phyloP scores from a whole-genome alignment of 2,888 invertebrate genomes.

The Volucella inflata region DNA sequence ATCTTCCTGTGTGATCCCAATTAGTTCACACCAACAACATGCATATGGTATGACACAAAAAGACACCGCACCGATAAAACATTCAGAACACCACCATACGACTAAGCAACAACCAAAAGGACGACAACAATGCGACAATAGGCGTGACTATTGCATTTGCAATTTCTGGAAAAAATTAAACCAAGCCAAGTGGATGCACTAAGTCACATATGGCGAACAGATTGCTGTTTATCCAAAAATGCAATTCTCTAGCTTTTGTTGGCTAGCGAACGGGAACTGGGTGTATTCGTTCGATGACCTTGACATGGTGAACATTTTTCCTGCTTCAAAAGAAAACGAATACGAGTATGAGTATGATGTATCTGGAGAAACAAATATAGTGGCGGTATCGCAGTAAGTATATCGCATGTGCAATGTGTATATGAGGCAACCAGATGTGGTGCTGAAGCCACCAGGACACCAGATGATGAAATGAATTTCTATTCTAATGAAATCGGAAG shows the following conservation, averaged over 20 bases:
- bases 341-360: constrained; percentile 4
- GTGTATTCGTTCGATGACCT: constrained; percentile 49
- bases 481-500: constrained; percentile 22
- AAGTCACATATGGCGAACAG: constrained; percentile 60
- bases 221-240: constrained; percentile 25
- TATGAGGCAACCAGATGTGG: constrained; percentile 55
- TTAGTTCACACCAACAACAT: constrained; percentile 63
- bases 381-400: constrained; percentile 7
- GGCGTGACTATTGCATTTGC: constrained; percentile 67
- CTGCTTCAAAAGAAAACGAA: not conserved
- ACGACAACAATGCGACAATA: constrained; percentile 65
- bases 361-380: not conserved
- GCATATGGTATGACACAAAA: constrained; percentile 47
- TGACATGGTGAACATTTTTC: constrained; percentile 56
- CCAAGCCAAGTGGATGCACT: constrained; percentile 23
- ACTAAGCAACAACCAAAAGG: constrained; percentile 3
- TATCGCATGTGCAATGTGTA: constrained; percentile 30
- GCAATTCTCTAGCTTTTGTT: constrained; percentile 20
- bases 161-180: constrained; percentile 61
- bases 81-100: not conserved
- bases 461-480: constrained; percentile 23
- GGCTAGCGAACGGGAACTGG: not conserved
- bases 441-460: constrained; percentile 43
- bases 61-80: constrained; percentile 7
- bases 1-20: constrained; percentile 59